A percentile compares a stretch with the other conserved stretches of the same genome.
phyloP scores from a whole-genome alignment of 35 echinoderm and acorn worm species.

The Chiridota heheva region DNA sequence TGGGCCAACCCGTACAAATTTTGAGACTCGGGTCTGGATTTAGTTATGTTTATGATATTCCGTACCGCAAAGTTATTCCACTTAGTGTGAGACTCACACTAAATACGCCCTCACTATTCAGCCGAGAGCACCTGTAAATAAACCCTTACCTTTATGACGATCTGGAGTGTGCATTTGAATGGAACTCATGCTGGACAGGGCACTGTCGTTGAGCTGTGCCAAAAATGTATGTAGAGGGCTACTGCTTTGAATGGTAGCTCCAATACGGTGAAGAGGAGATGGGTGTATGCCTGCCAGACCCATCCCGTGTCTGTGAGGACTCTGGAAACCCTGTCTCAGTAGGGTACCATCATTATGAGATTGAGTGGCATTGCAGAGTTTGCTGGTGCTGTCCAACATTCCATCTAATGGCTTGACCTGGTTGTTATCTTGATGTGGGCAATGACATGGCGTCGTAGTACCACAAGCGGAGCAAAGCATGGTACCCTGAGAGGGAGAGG shows the following conservation, averaged over 20 bases:
- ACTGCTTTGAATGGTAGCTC: conserved; percentile 2
- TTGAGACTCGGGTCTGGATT: too few relatives aligned
- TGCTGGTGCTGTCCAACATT: neutral
- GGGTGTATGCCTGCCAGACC: too few relatives aligned
- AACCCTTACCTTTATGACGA: conserved; percentile 26
- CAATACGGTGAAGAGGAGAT: neutral
- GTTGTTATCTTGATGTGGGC: neutral
- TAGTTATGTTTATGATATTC: too few relatives aligned
- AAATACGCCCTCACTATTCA: neutral
- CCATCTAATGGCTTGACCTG: neutral
- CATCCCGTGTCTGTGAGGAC: neutral
- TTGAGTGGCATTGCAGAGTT: neutral
- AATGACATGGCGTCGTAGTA: neutral
- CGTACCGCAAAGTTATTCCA: too few relatives aligned
- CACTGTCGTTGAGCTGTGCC: conserved; percentile 49
- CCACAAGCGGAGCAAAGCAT: conserved; percentile 10
- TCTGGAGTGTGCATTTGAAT: conserved; percentile 75
- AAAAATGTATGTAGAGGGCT: conserved; percentile 48
- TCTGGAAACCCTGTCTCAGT: conserved; percentile 12
- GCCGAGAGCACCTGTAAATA: neutral
- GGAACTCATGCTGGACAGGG: conserved; percentile 44
- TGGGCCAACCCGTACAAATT: too few relatives aligned
- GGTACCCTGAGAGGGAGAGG: conserved; percentile 7
- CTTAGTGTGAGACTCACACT: too few relatives aligned
- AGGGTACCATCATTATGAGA: neutral